These are phyloP conservation scores for Leptothorax acervorum DNA, from an alignment of 2,888 invertebrate species.

Conservation along the genomic window DNA sequence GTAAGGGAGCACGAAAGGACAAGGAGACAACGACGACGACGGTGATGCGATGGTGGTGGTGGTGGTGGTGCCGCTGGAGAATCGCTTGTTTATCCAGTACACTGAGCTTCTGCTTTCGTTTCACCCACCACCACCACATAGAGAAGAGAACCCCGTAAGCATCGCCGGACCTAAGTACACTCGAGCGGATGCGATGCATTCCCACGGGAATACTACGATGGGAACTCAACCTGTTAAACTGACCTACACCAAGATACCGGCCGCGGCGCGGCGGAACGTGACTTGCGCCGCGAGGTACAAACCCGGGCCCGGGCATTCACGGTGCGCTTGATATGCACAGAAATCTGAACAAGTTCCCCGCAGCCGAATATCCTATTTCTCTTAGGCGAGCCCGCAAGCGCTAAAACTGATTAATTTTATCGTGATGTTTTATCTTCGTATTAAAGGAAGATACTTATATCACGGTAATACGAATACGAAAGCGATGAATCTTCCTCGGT, in stretches of 20 bases:
- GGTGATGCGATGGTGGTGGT: conserved; percentile 23
- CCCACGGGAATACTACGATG: conserved; percentile 74
- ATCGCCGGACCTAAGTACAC: conserved; percentile 62
- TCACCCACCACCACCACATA: conserved; percentile 58
- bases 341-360: not conserved
- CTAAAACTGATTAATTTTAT: not conserved
- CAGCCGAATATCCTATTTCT: conserved; percentile 15
- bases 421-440: too few relatives aligned
- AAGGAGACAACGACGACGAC: conserved; percentile 51
- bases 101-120: conserved; percentile 73
- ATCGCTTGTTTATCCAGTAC: conserved; percentile 76
- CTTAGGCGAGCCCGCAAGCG: not conserved
- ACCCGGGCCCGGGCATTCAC: not conserved
- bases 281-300: conserved; percentile 62
- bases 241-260: conserved; percentile 69
- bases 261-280: conserved; percentile 58
- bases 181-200: conserved; percentile 66
- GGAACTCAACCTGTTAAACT: conserved; percentile 73
- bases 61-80: conserved; percentile 56
- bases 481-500: not conserved
- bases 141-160: conserved; percentile 62
- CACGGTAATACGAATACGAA: not conserved
- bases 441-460: not conserved
- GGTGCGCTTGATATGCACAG: not conserved
- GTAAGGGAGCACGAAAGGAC: conserved; percentile 51